Evolutionary conservation across 2,113 vertebrate genomes (phyloP), one percentile per base, ranked within the genome.

Genomic region (Erpornis zantholeuca): DNA sequence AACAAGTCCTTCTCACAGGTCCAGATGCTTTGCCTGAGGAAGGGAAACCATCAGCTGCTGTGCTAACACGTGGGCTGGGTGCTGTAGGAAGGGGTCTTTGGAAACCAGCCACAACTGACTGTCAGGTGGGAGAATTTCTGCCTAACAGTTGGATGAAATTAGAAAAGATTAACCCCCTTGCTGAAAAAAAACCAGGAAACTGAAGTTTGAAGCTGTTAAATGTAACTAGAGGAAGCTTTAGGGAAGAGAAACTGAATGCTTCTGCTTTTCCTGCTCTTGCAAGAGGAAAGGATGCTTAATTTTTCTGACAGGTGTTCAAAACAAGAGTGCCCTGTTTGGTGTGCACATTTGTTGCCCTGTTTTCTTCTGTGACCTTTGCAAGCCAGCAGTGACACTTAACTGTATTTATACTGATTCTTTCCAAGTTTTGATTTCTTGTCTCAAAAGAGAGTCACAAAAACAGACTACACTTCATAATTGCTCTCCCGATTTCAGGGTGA

Each of bases 251-350:
- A 92, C 68, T 0, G 1, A 82, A 69, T 59, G 21, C 80, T 95
- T 95, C 91, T 81, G 64, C 72, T 86, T 92, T 94, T 93, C 29
- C 59, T 80, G 31, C 11, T 65, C 33, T 47, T 56, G 33, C 20
- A 44, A 69, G 70, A 79, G 50, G 16, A 86, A 83, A 70, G 47
- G 7, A 21, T 66, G 40, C 24, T 52, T 59, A 22, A 31, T 44
- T 83, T 80, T 70, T 83, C 24, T 92, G 33, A 25, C 3, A 3
- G 40, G 12, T 42, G 16, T 80, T 93, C 53, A 35, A 38, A 92
- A 38, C 23, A 45, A 40, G n/a, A n/a, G n/a, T n/a, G n/a, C n/a
- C n/a, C n/a, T n/a, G n/a, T n/a, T n/a, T n/a, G n/a, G n/a, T n/a
- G n/a, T n/a, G n/a, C n/a, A n/a, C n/a, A n/a, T n/a, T n/a, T n/a